phyloP scores from a whole-genome alignment of 1,140 invertebrate species.

The Drosophila burlai region DNA sequence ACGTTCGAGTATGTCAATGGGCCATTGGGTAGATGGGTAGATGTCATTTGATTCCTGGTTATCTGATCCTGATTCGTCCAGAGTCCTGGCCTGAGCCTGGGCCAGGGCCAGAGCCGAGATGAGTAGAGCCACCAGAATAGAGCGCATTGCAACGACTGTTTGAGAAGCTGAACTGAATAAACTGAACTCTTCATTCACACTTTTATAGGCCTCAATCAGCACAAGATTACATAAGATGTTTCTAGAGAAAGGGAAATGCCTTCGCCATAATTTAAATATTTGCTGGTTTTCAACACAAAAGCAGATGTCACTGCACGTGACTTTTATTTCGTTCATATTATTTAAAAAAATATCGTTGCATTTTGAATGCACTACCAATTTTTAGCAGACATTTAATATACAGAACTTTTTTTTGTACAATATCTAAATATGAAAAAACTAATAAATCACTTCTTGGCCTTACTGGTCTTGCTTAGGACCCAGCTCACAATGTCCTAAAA shows the following conservation, averaged over 20 bases:
- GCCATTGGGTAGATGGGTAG: slow-evolving; percentile 29
- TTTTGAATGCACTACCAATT: slow-evolving; percentile 30
- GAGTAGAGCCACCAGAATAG: slow-evolving; percentile 22
- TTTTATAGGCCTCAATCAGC: slow-evolving; percentile 14
- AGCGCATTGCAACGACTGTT: slow-evolving; percentile 29
- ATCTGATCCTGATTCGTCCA: slow-evolving; percentile 4
- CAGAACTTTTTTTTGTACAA: neutral
- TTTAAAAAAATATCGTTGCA: neutral
- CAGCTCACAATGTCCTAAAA: slow-evolving; percentile 34
- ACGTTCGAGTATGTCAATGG: slow-evolving; percentile 37
- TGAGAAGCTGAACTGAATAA: neutral
- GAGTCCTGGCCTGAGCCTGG: slow-evolving; percentile 6
- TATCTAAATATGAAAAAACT: slow-evolving; percentile 13
- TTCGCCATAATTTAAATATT: no score
- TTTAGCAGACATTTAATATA: neutral
- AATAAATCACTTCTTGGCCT: neutral
- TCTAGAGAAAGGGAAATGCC: neutral
- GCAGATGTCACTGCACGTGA: no score
- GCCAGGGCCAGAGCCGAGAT: slow-evolving; percentile 19
- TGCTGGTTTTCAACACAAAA: no score
- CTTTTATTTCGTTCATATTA: no score
- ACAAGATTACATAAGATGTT: neutral
- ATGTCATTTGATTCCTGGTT: neutral
- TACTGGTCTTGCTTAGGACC: slow-evolving; percentile 21
- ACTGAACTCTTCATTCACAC: neutral